Evolutionary conservation across 2,888 invertebrate genomes (phyloP).

Genomic region (Torymus auratus): DNA sequence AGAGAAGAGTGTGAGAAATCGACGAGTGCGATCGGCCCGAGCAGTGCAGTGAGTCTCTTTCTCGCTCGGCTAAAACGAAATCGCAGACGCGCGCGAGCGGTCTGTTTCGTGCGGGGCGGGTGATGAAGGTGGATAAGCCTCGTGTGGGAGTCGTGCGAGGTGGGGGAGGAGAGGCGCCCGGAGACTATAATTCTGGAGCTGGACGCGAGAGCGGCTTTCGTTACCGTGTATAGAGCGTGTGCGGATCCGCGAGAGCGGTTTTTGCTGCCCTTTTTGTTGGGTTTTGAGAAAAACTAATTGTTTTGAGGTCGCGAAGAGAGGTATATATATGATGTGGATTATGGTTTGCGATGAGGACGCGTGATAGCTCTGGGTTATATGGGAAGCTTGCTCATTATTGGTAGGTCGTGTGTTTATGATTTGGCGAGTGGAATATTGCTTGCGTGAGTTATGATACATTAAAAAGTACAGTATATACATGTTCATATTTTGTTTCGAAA

Average conservation of each 20-base stretch:
- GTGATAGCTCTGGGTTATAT: no score
- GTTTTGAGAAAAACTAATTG: slow-evolving; percentile 15
- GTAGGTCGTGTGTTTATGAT: no score
- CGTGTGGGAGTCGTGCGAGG: slow-evolving; percentile 61
- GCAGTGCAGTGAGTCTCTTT: slow-evolving; percentile 65
- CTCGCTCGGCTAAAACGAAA: slow-evolving; percentile 23
- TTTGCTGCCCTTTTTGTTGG: slow-evolving; percentile 7
- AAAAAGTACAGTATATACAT: no score
- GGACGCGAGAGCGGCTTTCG: slow-evolving; percentile 33
- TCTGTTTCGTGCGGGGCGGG: slow-evolving; percentile 63
- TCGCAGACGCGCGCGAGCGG: slow-evolving; percentile 50
- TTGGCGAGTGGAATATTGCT: no score
- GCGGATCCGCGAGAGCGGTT: slow-evolving; percentile 12
- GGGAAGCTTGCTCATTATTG: no score
- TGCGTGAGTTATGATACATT: no score
- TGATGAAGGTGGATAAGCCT: slow-evolving; percentile 73
- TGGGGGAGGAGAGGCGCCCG: slow-evolving; percentile 60
- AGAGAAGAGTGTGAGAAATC: slow-evolving; percentile 71
- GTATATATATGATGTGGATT: no score
- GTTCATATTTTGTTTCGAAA: no score
- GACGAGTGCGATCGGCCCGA: slow-evolving; percentile 73
- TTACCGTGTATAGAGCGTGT: slow-evolving; percentile 10
- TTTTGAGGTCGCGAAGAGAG: no score
- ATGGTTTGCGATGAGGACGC: no score
- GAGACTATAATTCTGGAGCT: slow-evolving; percentile 62